Conservation (phyloP, 1,140 invertebrate genomes). For the Hyles euphorbiae region DNA sequence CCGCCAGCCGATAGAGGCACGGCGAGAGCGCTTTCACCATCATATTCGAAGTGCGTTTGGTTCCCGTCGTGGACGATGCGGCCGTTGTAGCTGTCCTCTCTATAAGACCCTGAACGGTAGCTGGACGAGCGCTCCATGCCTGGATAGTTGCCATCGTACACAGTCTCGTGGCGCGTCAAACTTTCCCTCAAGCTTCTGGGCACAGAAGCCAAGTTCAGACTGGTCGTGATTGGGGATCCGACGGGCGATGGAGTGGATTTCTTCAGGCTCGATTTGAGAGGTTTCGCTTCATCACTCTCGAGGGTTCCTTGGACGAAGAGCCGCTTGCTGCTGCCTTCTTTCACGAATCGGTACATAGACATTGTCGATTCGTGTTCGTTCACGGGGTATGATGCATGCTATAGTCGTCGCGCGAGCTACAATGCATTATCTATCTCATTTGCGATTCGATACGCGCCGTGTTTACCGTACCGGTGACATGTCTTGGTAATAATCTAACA, state of each 20-base stretch:
- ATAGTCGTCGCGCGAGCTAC: slow-evolving; percentile 29
- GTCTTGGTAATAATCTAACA: slow-evolving; percentile 33
- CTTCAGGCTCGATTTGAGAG: slow-evolving; percentile 75
- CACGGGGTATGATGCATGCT: slow-evolving; percentile 47
- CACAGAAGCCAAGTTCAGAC: slow-evolving; percentile 69
- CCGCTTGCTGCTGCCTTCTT: slow-evolving; percentile 78
- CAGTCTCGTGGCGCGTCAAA: slow-evolving; percentile 62
- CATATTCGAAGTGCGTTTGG: slow-evolving; percentile 73
- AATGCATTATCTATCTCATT: slow-evolving; percentile 48
- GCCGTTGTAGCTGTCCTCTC: slow-evolving; percentile 66
- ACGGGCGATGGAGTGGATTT: slow-evolving; percentile 63
- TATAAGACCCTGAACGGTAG: slow-evolving; percentile 58
- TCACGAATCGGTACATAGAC: slow-evolving; percentile 86
- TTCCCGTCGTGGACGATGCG: slow-evolving; percentile 70
- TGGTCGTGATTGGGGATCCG: slow-evolving; percentile 77
- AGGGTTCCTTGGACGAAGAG: slow-evolving; percentile 88
- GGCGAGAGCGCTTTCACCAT: slow-evolving; percentile 61
- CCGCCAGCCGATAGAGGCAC: slow-evolving; percentile 59
- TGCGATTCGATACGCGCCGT: slow-evolving; percentile 59
- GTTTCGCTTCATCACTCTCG: slow-evolving; percentile 76
- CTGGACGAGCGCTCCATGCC: slow-evolving; percentile 56
- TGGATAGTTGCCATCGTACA: slow-evolving; percentile 71
- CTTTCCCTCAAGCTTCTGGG: slow-evolving; percentile 68
- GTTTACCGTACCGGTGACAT: slow-evolving; percentile 50
- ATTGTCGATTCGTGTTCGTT: slow-evolving; percentile 66